phyloP scores from a whole-genome alignment of 2,113 vertebrate species.

The Chaetorhynchus papuensis region DNA sequence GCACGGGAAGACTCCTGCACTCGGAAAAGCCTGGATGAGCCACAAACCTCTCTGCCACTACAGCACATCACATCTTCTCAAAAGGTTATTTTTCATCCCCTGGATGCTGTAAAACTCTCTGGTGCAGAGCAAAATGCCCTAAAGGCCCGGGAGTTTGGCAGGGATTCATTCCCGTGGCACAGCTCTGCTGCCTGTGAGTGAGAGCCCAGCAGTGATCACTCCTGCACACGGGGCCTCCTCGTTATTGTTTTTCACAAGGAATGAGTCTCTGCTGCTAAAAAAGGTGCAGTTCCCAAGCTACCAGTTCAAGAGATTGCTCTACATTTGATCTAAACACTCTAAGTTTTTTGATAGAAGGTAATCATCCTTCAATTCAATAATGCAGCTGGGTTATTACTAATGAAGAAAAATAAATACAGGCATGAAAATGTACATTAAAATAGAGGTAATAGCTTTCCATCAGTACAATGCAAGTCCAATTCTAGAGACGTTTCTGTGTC shows the following conservation, averaged over 20 bases:
- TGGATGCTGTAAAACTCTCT: not conserved
- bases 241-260: not conserved
- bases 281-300: not conserved
- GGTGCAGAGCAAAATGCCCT: not conserved
- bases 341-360: not conserved
- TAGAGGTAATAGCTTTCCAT: not conserved
- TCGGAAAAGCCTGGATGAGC: not conserved
- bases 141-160: not conserved
- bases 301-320: not conserved
- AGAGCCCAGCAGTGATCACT: not conserved
- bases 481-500: not conserved
- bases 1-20: not conserved
- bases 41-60: not conserved
- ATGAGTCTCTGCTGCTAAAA: not conserved
- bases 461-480: not conserved
- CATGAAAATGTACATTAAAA: not conserved
- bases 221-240: not conserved
- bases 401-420: not conserved
- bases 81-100: conserved; percentile 11
- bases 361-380: not conserved
- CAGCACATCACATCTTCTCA: not conserved
- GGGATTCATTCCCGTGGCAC: not conserved
- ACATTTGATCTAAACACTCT: not conserved
- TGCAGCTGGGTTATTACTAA: not conserved
- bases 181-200: not conserved